Conservation (phyloP, 2,113 vertebrate genomes). For the Thermophis baileyi region DNA sequence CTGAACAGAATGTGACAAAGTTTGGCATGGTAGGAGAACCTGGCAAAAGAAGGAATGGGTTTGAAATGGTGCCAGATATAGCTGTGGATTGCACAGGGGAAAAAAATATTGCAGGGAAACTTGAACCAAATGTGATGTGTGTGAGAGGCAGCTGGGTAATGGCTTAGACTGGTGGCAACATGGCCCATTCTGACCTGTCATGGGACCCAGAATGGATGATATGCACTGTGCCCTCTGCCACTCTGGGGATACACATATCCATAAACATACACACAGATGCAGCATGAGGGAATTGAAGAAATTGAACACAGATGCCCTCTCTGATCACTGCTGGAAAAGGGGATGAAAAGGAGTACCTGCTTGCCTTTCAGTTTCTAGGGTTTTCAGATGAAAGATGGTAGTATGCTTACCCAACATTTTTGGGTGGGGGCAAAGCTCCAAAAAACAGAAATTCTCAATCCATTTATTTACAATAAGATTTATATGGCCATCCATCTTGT, state of each 20-base stretch:
- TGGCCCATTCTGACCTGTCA: neutral
- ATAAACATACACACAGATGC: neutral
- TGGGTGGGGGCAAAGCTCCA: neutral
- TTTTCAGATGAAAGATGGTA: neutral
- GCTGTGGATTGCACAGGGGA: neutral
- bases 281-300: neutral
- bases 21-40: neutral
- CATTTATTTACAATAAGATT: neutral
- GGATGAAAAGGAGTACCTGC: neutral
- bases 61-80: neutral
- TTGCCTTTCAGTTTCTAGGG: neutral
- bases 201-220: neutral
- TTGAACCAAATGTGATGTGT: neutral
- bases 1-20: neutral
- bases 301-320: neutral
- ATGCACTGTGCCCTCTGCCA: neutral
- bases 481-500: neutral
- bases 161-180: neutral
- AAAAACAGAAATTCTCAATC: neutral
- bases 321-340: neutral
- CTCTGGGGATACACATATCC: neutral
- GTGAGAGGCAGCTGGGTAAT: neutral
- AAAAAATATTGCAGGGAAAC: neutral
- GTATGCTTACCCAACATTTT: neutral
- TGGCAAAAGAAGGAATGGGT: neutral